phyloP scores from a whole-genome alignment of 2,113 vertebrate species.

The Heloderma charlesbogerti region DNA sequence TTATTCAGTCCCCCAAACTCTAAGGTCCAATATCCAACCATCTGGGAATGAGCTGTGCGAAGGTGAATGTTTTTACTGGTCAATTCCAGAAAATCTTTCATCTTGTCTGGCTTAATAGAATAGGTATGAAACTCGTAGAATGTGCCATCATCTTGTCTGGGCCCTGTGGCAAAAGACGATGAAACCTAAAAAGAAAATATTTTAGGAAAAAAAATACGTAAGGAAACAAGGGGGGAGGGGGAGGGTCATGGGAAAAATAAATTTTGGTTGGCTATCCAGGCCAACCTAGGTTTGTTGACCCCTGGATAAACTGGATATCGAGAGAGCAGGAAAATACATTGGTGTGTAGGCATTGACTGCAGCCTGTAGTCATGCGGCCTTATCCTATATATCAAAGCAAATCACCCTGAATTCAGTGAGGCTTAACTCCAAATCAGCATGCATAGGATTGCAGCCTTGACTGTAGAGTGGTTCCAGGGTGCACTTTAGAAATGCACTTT shows the following conservation, averaged over 20 bases:
- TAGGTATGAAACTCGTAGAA: constrained; percentile 92
- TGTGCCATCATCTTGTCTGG: constrained; percentile 76
- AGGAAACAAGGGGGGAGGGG: not conserved
- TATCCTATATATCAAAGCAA: not conserved
- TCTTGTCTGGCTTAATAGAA: constrained; percentile 80
- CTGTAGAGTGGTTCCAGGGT: not conserved
- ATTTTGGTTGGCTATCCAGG: not conserved
- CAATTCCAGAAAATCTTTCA: constrained; percentile 82
- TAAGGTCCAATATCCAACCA: constrained; percentile 87
- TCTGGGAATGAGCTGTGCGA: constrained; percentile 85
- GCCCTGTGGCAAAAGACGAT: constrained; percentile 70
- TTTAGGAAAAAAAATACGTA: not conserved
- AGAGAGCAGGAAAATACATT: not conserved
- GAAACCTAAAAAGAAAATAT: constrained; percentile 55
- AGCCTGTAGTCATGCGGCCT: not conserved
- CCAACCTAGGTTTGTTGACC: not conserved
- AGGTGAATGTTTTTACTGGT: constrained; percentile 85
- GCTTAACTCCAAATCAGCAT: not conserved
- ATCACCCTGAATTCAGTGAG: not conserved
- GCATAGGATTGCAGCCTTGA: not conserved
- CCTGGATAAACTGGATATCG: not conserved
- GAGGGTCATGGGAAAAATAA: too few relatives aligned
- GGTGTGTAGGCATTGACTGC: too few relatives aligned
- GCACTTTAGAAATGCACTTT: not conserved
- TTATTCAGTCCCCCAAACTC: constrained; percentile 88